Evolutionary conservation across 2,797 vertebrate genomes (phyloP), one percentile per base, ranked within the genome.

Genomic region (Macropodus opercularis): DNA sequence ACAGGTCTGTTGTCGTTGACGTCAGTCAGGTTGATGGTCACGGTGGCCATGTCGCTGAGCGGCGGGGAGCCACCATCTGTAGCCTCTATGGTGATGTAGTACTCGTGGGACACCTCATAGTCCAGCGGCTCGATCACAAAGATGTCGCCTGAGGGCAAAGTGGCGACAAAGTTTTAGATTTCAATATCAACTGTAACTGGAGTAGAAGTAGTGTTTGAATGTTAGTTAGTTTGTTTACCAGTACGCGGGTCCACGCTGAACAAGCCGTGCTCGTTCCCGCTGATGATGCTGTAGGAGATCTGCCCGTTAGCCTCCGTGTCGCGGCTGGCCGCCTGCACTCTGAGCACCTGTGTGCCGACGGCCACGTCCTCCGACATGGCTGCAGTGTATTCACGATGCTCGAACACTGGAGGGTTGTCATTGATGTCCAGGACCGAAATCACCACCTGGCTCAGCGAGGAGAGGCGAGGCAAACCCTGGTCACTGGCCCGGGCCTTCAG

Each of bases 401-500:
- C 97, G 63, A 99, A 99, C 62, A 98, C 94, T 0, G 98, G 97
- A 0, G 97, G 98, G 49, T 99, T 98, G 85, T 99, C 96, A 56
- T 99, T 99, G 86, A 99, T 98, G 85, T 99, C 97, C 84, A 99
- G 81, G 67, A 99, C 93, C 0, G 96, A 96, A 64, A 99, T 80
- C 4, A 92, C 58, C 31, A 98, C 91, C 9, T 81, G 92, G 72
- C 92, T 92, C 9, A 91, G 66, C 0, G 95, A 89, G 11, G 94
- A 95, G 5, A 96, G 86, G 8, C 90, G 93, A 0, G 94, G 94
- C 44, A 92, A 88, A 49, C 97, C 97, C 35, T 92, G 95, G 90
- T 99, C 97, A 0, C 86, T 91, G 15, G 94, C 98, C 3, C 87
- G 93, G 18, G 95, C 88, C 52, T 77, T 92, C 8, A 99, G 91